Conservation (phyloP, 2,113 vertebrate species). For the Petaurus breviceps region DNA sequence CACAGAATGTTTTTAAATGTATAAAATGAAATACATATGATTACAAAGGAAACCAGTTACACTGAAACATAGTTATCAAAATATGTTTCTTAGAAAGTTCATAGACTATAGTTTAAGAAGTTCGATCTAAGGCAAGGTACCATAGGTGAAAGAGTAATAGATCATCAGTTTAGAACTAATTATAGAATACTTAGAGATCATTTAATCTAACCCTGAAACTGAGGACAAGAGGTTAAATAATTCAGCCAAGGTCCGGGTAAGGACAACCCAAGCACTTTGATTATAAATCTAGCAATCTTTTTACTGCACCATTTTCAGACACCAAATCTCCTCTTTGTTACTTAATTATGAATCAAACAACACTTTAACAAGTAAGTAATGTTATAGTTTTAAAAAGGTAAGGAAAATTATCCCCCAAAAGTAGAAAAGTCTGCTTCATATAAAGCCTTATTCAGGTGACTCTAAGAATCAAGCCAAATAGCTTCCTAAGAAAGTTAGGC, state of each 20-base stretch:
- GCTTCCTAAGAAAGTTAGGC: too few relatives aligned
- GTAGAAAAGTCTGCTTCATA: too few relatives aligned
- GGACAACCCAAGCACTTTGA: background rate
- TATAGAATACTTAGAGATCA: background rate
- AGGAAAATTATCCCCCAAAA: too few relatives aligned
- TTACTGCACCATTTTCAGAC: background rate
- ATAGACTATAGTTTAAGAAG: background rate
- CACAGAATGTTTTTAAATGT: background rate
- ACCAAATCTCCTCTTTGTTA: background rate
- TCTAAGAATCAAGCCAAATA: too few relatives aligned
- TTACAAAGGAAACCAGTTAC: background rate
- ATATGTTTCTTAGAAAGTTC: background rate
- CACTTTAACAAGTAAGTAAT: too few relatives aligned
- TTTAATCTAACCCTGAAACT: background rate
- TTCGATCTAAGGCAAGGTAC: background rate
- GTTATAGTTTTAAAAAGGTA: too few relatives aligned
- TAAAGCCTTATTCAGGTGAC: too few relatives aligned
- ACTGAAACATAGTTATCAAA: background rate
- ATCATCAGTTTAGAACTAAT: background rate
- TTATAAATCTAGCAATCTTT: background rate
- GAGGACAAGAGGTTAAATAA: background rate
- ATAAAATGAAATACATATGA: background rate
- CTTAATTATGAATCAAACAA: background rate
- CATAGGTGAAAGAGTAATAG: too few relatives aligned
- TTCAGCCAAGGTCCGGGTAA: background rate